These are phyloP conservation scores for Leucoraja ocellata DNA, from an alignment of 2,797 vertebrate genomes.

Conservation along the genomic window DNA sequence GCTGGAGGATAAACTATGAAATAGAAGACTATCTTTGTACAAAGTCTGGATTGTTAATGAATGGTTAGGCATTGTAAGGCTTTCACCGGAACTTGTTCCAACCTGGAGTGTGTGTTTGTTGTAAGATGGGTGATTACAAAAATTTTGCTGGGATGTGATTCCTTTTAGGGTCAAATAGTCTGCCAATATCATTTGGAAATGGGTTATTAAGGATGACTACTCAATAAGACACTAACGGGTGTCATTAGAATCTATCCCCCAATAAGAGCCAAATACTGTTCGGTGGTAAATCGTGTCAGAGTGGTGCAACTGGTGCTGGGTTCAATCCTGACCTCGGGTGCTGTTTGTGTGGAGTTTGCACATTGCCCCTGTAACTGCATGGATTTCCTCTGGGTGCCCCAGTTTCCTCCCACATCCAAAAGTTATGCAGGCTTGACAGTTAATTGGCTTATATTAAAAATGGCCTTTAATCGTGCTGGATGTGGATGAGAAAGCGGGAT, in stretches of 20 bases:
- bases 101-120: background rate
- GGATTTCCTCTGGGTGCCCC: no score
- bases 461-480: no score
- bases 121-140: background rate
- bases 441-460: no score
- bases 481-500: no score
- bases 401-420: no score
- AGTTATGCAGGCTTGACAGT: no score
- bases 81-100: background rate
- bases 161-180: background rate
- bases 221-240: background rate
- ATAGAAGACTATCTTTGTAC: background rate
- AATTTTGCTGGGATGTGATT: background rate
- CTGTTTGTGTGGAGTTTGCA: no score
- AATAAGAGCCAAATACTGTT: background rate
- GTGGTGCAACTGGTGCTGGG: no score
- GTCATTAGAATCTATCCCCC: background rate
- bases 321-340: no score
- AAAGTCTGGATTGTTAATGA: slow-evolving; percentile 9
- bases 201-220: background rate
- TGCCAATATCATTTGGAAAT: background rate
- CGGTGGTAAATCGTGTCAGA: background rate
- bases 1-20: background rate
- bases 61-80: background rate
- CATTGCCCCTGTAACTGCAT: no score